These are phyloP conservation scores for Chaetodon trifascialis DNA, from an alignment of 2,113 vertebrate species.

Conservation along the genomic window DNA sequence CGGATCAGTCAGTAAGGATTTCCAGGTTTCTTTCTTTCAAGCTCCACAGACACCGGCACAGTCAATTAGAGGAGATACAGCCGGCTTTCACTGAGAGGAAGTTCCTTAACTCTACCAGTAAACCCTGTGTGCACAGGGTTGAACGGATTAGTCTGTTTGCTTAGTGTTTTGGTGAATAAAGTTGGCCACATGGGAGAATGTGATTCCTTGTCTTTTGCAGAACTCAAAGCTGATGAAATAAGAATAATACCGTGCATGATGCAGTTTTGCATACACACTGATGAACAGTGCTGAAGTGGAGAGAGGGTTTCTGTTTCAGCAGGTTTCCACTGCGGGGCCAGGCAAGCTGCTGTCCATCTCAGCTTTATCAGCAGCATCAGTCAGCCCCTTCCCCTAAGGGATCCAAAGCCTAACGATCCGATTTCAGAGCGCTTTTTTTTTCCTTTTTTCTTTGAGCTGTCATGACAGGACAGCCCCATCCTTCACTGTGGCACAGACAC, in stretches of 20 bases:
- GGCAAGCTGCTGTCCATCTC: constrained; percentile 42
- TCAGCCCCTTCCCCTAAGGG: background rate
- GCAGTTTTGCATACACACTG: background rate
- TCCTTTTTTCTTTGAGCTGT: background rate
- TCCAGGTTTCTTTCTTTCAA: constrained; percentile 39
- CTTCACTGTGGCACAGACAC: constrained; percentile 6
- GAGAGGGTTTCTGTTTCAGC: constrained; percentile 27
- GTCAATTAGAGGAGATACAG: constrained; percentile 20
- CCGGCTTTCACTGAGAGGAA: constrained; percentile 27
- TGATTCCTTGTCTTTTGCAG: background rate
- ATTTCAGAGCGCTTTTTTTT: constrained; percentile 52
- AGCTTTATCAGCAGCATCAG: constrained; percentile 52
- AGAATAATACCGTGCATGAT: background rate
- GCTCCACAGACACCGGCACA: background rate
- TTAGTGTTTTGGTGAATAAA: constrained; percentile 2
- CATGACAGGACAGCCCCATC: constrained; percentile 1
- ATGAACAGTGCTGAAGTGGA: background rate
- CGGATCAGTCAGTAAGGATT: constrained; percentile 36
- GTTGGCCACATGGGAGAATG: background rate
- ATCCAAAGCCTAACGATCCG: background rate
- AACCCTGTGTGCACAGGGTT: constrained; percentile 8
- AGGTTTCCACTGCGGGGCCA: constrained; percentile 22
- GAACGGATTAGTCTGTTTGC: constrained; percentile 17
- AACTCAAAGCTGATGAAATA: background rate
- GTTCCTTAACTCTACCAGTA: constrained; percentile 13